Evolutionary conservation across 92 coral and sea anemone species (phyloP), one percentile per base, ranked within the genome.

Genomic region (Epizoanthus stellaris): DNA sequence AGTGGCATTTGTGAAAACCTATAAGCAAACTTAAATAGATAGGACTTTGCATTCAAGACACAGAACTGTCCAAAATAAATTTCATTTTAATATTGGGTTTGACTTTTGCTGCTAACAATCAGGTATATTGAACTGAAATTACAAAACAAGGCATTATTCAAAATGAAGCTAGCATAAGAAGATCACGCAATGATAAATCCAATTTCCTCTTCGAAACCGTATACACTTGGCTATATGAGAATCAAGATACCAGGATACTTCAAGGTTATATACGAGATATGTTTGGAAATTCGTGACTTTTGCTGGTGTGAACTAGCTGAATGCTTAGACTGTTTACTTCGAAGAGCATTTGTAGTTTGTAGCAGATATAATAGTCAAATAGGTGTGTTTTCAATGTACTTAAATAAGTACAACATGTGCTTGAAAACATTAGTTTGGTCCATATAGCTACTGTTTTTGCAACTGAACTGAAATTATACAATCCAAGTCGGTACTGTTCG

Each of bases 31-130:
- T 52, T 52, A 52, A 9, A 52, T 52, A 13, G 12, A 15, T 52
- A 52, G 12, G 12, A 5, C 23, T 53, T 30, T 30, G 16, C 5
- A 34, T 15, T 14, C 9, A 57, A 56, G 61, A 42, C 58, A 49
- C 42, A 15, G 60, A 16, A 75, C 15, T 53, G 65, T 62, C 20
- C 40, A 20, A 34, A 23, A 53, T 54, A 25, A 53, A 74, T 49
- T 42, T 17, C 4, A 43, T 19, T 59, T 61, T 59, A 23, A 7
- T 16, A 30, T 36, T 5, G 2, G 17, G 34, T 60, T 77, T 61
- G 82, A 77, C 82, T 77, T 76, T 77, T 77, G 40, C 59, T 38
- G 62, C 67, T 57, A 34, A 57, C 14, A 25, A 56, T 56, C 38
- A 34, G 54, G 54, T 34, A 57, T 17, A 73, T 52, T n/a, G 40